Percentiles rank a stretch among this genome's conserved stretches.
Conservation (phyloP, 2,888 invertebrate genomes). For the Tanypteryx hageni region DNA sequence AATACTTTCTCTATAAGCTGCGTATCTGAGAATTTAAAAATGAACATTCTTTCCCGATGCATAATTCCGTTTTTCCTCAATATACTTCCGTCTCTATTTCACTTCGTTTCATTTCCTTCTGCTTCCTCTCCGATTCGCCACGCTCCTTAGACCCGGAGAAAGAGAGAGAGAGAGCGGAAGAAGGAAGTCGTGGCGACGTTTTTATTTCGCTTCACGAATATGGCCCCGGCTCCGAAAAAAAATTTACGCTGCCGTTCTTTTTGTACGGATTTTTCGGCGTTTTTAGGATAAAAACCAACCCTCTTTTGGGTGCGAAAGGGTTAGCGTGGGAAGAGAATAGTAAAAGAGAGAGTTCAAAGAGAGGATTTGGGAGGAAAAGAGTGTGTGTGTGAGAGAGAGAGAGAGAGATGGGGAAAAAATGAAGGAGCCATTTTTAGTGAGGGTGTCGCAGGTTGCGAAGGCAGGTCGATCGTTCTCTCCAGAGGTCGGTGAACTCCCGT, state of each 20-base stretch:
- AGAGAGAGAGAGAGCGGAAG: not conserved
- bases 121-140: not conserved
- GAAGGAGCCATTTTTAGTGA: not conserved
- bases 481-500: constrained; percentile 1
- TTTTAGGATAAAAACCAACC: not conserved
- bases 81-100: no score
- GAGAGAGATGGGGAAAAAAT: not conserved
- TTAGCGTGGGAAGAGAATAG: not conserved
- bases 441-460: not conserved
- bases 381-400: not conserved
- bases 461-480: not conserved
- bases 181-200: not conserved
- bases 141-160: not conserved
- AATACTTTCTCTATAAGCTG: no score
- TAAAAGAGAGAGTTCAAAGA: no score
- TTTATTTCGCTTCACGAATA: not conserved
- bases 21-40: no score
- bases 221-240: not conserved
- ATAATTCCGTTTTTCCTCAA: no score
- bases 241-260: not conserved
- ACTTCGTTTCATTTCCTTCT: no score
- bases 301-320: not conserved
- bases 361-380: no score
- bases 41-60: no score
- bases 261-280: not conserved